Base-by-base conservation (phyloP, 2,797 vertebrate species). In the Crenichthys baileyi region DNA sequence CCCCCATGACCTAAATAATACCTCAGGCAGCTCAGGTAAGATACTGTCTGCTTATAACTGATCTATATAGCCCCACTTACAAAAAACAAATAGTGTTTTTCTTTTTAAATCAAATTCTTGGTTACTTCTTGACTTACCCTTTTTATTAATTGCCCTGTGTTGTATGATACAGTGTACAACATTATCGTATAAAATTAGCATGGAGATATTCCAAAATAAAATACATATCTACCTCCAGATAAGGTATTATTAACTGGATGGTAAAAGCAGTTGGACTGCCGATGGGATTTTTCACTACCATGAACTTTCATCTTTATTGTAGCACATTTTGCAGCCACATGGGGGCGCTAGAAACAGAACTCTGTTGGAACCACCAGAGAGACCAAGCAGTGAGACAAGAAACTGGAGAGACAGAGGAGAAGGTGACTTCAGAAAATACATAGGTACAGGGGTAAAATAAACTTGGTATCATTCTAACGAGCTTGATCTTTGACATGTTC, bases 331-430 rank as follows among this genome's bases (percentile, higher is more conserved):
- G 63, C 73, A 15, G 76, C 90, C 91, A 90, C 86, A 73, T 0
- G 90, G 79, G 87, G 91, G 84, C 77, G 87, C 70, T 81, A 91
- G 60, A 88, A 87, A 77, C 83, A 50, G 12, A 11, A 44, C 1
- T 36, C 46, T 67, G 67, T 6, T 22, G 0, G 73, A 24, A 29
- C 24, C 18, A 24, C n/a, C 56, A 46, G n/a, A 15, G 20, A 18
- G n/a, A 48, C 55, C 9, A 48, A 26, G 18, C 39, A 51, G 26
- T 22, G 12, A 39, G 8, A 36, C 4, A 56, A 72, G 29, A 22
- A 26, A 68, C 41, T 60, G 41, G 60, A 16, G 24, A n/a, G 56
- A 26, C 22, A 2, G 50, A 51, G 41, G 41, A 41, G 7, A 41
- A 41, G 50, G 50, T 46, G 44, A 46, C 48, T 50, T 50, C 48